phyloP scores from a whole-genome alignment of 1,140 invertebrate genomes.

The Drosophila kepulauana region DNA sequence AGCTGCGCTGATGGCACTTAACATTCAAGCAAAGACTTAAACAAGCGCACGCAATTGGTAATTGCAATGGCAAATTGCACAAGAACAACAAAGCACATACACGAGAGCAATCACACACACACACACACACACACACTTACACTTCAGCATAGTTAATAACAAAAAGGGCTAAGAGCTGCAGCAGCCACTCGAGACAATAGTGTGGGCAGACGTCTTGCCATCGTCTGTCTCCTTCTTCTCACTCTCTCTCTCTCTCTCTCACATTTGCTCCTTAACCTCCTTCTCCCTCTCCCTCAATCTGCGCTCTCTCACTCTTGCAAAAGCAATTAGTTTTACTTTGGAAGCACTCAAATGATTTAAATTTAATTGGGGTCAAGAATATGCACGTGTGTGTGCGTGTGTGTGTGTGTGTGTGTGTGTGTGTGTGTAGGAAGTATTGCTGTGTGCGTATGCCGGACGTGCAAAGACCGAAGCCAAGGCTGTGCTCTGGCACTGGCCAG shows the following conservation, averaged over 20 bases:
- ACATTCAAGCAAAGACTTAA: conserved; percentile 37
- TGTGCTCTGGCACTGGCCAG: conserved; percentile 19
- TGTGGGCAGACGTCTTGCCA: background rate
- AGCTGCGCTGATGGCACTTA: conserved; percentile 22
- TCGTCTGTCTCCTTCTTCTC: background rate
- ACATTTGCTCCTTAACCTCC: background rate
- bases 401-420: conserved; percentile 6
- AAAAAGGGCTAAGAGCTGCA: conserved; percentile 31
- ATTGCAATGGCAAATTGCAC: conserved; percentile 46
- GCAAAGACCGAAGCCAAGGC: conserved; percentile 18
- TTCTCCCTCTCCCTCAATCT: too few species aligned
- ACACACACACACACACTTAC: background rate
- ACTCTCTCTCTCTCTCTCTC: background rate
- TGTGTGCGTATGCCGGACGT: conserved; percentile 24
- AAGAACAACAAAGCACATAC: conserved; percentile 11
- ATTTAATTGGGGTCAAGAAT: conserved; percentile 79
- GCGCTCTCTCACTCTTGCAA: conserved; percentile 5
- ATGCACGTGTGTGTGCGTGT: conserved; percentile 16
- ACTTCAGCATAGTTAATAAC: conserved; percentile 19
- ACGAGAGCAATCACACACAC: background rate
- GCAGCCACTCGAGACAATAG: conserved; percentile 30
- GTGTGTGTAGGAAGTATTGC: conserved; percentile 1
- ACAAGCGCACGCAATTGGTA: conserved; percentile 39
- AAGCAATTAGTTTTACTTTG: conserved; percentile 79
- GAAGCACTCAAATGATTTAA: conserved; percentile 78